phyloP scores from a whole-genome alignment of 2,797 vertebrate genomes.

The Rhinichthys osculus region DNA sequence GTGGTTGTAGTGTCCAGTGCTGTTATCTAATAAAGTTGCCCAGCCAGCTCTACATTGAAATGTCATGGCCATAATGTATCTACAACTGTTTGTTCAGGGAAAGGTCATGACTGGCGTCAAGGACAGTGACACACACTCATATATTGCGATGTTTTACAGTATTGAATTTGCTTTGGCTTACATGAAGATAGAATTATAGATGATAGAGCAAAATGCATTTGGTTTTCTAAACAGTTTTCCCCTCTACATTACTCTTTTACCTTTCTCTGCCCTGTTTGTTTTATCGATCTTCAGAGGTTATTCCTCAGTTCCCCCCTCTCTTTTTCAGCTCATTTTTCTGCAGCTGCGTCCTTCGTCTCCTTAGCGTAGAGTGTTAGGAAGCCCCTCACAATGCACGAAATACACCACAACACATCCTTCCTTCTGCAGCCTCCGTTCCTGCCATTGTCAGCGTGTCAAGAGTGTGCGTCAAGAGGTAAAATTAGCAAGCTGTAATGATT shows the following conservation, averaged over 20 bases:
- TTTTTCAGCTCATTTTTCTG: conserved; percentile 13
- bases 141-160: conserved; percentile 10
- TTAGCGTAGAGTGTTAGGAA: conserved; percentile 71
- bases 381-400: conserved; percentile 72
- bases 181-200: neutral
- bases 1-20: conserved; percentile 26
- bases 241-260: neutral
- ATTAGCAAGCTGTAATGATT: conserved; percentile 66
- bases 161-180: conserved; percentile 21
- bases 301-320: neutral
- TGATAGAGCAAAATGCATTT: neutral
- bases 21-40: conserved; percentile 55
- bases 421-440: conserved; percentile 73
- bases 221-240: neutral
- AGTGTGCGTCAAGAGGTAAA: conserved; percentile 72
- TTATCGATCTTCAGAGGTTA: conserved; percentile 27
- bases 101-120: conserved; percentile 38
- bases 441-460: conserved; percentile 75
- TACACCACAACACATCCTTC: conserved; percentile 69
- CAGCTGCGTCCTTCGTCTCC: conserved; percentile 62
- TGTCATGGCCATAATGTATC: conserved; percentile 52
- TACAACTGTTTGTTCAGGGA: conserved; percentile 42
- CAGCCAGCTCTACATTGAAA: conserved; percentile 47
- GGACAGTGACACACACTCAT: conserved; percentile 24
- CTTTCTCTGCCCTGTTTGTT: conserved; percentile 11